Evolutionary conservation across 2,888 invertebrate genomes (phyloP), one percentile per base, ranked within the genome.

Genomic region (Didymodactylos carnosus): DNA sequence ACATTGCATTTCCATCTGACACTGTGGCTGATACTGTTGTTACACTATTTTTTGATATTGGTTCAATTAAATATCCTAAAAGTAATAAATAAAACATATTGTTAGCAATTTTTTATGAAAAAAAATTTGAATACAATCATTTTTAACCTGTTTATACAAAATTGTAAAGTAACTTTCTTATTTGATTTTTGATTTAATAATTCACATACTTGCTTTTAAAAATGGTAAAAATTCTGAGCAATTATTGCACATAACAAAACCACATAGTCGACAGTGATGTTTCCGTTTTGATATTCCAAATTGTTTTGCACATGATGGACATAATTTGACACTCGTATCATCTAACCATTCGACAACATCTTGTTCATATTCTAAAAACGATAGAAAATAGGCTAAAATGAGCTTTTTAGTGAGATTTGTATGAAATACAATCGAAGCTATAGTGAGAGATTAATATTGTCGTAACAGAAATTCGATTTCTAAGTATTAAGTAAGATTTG

Each of bases 251-350:
- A 94, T 89, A 76, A 95, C 89, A 75, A 91, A 90, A 1, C 95
- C 95, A 80, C 85, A 97, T 6, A 97, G 86, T 76, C 95, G 86
- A 81, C 98, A 98, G 84, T 98, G 98, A 84, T 98, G 97, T 82
- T 94, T 91, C 77, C 97, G 86, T 75, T 92, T 86, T 75, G 94
- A 84, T n/a, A 81, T 78, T 79, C 90, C 89, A 83, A 98, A 98
- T 69, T 88, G 86, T 80, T 89, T 89, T 0, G 92, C 91, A 85
- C 98, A 98, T 77, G 88, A 89, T 0, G 93, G 92, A 82, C 97
- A 98, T 14, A 91, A 84, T 76, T 89, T 89, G 0, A 93, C 94
- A 73, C 90, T 90, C 70, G 88, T 88, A 43, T 97, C 97, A 80
- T 93, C 91, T 69, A 92, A 85, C 98, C 98, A 98, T 41, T 90